A percentile compares a stretch with the other conserved stretches of the same genome.
Conservation (phyloP, 2,888 invertebrate species). For the Drosophila tripunctata region DNA sequence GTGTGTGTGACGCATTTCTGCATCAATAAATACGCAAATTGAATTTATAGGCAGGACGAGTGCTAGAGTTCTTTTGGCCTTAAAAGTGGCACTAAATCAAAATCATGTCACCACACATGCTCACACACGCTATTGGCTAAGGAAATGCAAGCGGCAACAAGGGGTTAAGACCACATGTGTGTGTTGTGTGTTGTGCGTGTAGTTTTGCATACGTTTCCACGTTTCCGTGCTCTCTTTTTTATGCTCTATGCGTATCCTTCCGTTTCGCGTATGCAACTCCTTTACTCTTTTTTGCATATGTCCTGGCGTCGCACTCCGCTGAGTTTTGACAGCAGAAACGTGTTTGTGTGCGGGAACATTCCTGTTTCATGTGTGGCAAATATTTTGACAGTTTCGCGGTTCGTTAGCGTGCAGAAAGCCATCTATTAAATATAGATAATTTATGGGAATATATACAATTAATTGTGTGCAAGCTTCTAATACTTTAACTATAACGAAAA, state of each 20-base stretch:
- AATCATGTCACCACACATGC: constrained; percentile 56
- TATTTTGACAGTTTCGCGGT: constrained; percentile 80
- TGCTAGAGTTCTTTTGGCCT: constrained; percentile 20
- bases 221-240: constrained; percentile 52
- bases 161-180: constrained; percentile 75
- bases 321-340: constrained; percentile 46
- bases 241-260: constrained; percentile 76
- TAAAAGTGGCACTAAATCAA: constrained; percentile 62
- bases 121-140: constrained; percentile 24
- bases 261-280: constrained; percentile 44
- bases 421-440: constrained; percentile 2
- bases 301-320: constrained; percentile 57
- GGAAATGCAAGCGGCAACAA: constrained; percentile 59
- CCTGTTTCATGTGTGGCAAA: constrained; percentile 61
- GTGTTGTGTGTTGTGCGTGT: constrained; percentile 48
- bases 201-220: constrained; percentile 76
- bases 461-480: not conserved
- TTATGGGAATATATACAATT: not conserved
- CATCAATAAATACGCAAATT: constrained; percentile 79
- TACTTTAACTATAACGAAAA: constrained; percentile 1
- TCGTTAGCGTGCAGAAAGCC: constrained; percentile 58
- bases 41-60: constrained; percentile 72
- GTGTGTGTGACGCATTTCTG: constrained; percentile 72
- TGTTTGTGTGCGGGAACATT: constrained; percentile 26
- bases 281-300: constrained; percentile 49